phyloP scores from a whole-genome alignment of 2,888 invertebrate genomes.

The Hemistola chrysoprasaria region DNA sequence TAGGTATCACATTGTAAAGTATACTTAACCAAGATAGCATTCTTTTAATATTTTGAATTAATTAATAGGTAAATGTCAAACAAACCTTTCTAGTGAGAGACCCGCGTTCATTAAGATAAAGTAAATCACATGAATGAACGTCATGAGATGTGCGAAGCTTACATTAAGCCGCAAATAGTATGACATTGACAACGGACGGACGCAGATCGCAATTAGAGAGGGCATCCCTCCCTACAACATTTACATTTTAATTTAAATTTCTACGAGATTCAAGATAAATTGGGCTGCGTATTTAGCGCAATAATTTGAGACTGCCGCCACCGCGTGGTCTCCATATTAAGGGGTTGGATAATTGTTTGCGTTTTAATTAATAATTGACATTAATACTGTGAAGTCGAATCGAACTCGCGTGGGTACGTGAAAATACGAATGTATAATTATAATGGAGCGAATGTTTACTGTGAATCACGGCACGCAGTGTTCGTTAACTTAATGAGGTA shows the following conservation, averaged over 20 bases:
- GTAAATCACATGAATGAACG: slow-evolving; percentile 34
- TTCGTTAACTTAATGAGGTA: slow-evolving; percentile 21
- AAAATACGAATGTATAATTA: slow-evolving; percentile 19
- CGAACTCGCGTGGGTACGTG: slow-evolving; percentile 30
- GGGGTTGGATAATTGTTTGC: slow-evolving; percentile 70
- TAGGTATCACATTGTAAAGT: no score
- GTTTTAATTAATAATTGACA: slow-evolving; percentile 71
- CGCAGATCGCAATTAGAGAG: slow-evolving; percentile 71
- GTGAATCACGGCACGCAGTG: slow-evolving; percentile 15
- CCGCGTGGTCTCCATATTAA: slow-evolving; percentile 63
- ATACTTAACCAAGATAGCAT: slow-evolving; percentile 7
- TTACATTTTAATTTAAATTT: slow-evolving; percentile 81
- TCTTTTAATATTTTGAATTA: slow-evolving; percentile 1
- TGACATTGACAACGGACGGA: slow-evolving; percentile 64
- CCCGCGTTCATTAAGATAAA: slow-evolving; percentile 21
- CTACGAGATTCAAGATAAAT: slow-evolving; percentile 77
- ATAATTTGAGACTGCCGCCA: slow-evolving; percentile 66
- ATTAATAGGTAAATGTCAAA: slow-evolving; percentile 22
- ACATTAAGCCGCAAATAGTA: slow-evolving; percentile 44
- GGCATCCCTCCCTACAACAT: slow-evolving; percentile 66
- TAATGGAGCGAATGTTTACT: slow-evolving; percentile 18
- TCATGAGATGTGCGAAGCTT: slow-evolving; percentile 40
- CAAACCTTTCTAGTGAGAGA: slow-evolving; percentile 2
- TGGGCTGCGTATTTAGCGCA: slow-evolving; percentile 72
- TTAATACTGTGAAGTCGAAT: slow-evolving; percentile 53